phyloP scores from a whole-genome alignment of 2,113 vertebrate genomes.

The Myotis lucifugus region DNA sequence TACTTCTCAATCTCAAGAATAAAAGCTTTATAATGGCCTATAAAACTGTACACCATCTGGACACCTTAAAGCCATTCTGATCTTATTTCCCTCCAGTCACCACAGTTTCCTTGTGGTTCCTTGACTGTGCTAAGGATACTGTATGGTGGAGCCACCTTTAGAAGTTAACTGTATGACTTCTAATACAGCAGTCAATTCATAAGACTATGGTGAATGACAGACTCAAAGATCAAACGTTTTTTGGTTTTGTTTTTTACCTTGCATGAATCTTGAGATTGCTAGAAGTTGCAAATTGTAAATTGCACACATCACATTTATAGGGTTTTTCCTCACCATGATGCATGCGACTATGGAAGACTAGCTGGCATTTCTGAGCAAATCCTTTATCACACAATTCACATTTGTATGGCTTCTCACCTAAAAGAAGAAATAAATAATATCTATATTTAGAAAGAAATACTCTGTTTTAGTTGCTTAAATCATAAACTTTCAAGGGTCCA shows the following conservation, averaged over 20 bases:
- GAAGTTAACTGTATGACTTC: conserved; percentile 13
- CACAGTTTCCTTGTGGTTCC: not conserved
- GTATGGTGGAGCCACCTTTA: not conserved
- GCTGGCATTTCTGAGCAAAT: conserved; percentile 94
- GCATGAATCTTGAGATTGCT: conserved; percentile 94
- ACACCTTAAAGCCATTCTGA: not conserved
- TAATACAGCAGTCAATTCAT: not conserved
- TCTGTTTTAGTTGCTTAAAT: conserved; percentile 17
- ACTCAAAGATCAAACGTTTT: conserved; percentile 31
- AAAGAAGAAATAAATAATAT: conserved; percentile 60
- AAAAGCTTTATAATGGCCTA: conserved; percentile 20
- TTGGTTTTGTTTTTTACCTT: conserved; percentile 83
- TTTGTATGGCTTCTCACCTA: conserved; percentile 92
- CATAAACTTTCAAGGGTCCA: conserved; percentile 44
- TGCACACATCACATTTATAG: conserved; percentile 92
- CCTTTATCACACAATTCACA: conserved; percentile 91
- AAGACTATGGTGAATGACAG: conserved; percentile 1
- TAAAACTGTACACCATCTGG: not conserved
- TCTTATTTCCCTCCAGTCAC: not conserved
- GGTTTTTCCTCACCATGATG: conserved; percentile 95
- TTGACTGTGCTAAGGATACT: not conserved
- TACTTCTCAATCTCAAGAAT: not conserved
- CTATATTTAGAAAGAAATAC: conserved; percentile 49
- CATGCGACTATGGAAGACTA: conserved; percentile 94
- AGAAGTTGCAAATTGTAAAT: conserved; percentile 93